These are phyloP conservation scores for Archilochus colubris DNA, from an alignment of 2,113 vertebrate genomes.

Conservation along the genomic window DNA sequence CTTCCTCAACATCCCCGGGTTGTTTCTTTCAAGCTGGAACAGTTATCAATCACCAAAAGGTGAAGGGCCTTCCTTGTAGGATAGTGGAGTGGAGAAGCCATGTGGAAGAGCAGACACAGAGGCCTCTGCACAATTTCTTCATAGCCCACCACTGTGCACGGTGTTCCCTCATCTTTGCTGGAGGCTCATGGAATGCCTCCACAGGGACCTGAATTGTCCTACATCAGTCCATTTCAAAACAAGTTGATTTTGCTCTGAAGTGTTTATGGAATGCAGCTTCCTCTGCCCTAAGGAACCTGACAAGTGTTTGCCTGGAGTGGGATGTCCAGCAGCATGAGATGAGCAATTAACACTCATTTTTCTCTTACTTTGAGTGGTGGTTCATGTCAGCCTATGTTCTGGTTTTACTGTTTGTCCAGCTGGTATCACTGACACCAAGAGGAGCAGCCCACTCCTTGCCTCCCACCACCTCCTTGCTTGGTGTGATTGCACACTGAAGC, in stretches of 20 bases:
- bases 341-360: accelerated
- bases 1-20: accelerated
- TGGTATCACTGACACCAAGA: background rate
- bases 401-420: background rate
- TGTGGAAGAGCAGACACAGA: background rate
- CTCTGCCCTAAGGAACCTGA: background rate
- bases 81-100: background rate
- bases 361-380: background rate
- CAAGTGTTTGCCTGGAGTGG: background rate
- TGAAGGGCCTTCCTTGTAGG: background rate
- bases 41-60: background rate
- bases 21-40: background rate
- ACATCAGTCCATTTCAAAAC: background rate
- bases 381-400: background rate
- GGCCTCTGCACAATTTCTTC: background rate
- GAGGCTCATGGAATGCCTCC: accelerated
- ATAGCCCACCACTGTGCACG: accelerated
- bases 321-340: background rate
- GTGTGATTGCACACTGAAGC: background rate
- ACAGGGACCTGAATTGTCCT: background rate
- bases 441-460: background rate
- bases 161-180: background rate
- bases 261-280: background rate
- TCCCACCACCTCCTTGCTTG: background rate
- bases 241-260: background rate